A percentile compares a stretch with the other conserved stretches of the same genome.
Evolutionary conservation across 2,888 invertebrate species (phyloP).

Genomic region (Pyralis farinalis): DNA sequence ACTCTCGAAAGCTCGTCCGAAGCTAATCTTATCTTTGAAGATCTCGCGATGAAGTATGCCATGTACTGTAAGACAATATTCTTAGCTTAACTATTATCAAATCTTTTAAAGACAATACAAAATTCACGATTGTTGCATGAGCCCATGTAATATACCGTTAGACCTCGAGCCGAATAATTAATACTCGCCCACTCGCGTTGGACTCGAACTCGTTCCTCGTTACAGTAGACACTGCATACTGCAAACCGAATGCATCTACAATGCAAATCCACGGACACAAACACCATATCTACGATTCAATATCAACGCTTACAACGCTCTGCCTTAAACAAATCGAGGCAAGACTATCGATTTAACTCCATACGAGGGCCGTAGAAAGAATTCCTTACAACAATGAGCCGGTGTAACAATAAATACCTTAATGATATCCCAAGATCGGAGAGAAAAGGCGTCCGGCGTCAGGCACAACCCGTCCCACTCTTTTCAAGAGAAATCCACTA

Average conservation of each 20-base stretch:
- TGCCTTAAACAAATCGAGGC: conserved; percentile 43
- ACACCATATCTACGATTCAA: conserved; percentile 59
- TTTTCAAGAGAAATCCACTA: conserved; percentile 74
- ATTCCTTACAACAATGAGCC: conserved; percentile 78
- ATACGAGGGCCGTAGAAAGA: conserved; percentile 69
- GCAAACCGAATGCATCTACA: conserved; percentile 65
- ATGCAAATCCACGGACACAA: conserved; percentile 69
- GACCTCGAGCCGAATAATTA: conserved; percentile 61
- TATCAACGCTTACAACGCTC: conserved; percentile 49
- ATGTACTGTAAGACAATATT: conserved; percentile 34
- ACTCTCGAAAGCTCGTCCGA: conserved; percentile 32
- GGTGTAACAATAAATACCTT: conserved; percentile 81
- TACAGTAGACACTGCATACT: conserved; percentile 49
- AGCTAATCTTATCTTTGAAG: conserved; percentile 37
- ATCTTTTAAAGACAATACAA: conserved; percentile 56
- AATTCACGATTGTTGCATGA: conserved; percentile 53
- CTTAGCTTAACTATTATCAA: conserved; percentile 48
- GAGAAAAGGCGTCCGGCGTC: conserved; percentile 73
- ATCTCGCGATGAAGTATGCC: conserved; percentile 33
- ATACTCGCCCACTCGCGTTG: conserved; percentile 60
- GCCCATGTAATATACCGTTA: conserved; percentile 51
- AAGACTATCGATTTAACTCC: conserved; percentile 72
- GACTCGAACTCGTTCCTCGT: conserved; percentile 51
- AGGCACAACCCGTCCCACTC: conserved; percentile 66
- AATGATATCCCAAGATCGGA: conserved; percentile 79